phyloP scores from a whole-genome alignment of 2,113 vertebrate species.

The Thunnus thynnus region DNA sequence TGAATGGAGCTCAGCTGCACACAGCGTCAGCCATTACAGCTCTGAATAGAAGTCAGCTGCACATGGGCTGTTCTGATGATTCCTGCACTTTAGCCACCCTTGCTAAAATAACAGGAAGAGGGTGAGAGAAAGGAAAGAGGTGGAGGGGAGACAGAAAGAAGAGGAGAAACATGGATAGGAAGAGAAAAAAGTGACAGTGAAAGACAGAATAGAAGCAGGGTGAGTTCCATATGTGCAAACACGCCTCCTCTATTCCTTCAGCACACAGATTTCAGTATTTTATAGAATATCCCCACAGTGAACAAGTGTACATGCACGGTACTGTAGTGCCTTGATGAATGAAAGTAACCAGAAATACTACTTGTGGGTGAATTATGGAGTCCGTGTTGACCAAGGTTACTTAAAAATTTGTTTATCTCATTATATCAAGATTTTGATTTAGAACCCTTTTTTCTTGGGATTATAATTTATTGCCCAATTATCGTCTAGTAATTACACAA shows the following conservation, averaged over 20 bases:
- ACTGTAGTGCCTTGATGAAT: too few relatives aligned
- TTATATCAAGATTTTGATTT: conserved; percentile 1
- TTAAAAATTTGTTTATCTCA: neutral
- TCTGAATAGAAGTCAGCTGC: conserved; percentile 74
- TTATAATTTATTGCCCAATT: conserved; percentile 34
- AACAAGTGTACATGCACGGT: neutral
- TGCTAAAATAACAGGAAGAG: conserved; percentile 63
- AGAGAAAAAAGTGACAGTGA: conserved; percentile 17
- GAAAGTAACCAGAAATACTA: too few relatives aligned
- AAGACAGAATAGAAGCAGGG: neutral
- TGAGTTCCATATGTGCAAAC: conserved; percentile 1
- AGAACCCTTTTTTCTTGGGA: neutral
- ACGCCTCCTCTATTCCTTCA: neutral
- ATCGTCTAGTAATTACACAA: conserved; percentile 14
- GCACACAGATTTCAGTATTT: neutral
- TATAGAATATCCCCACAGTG: neutral
- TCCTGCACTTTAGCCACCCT: conserved; percentile 58
- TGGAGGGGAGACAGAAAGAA: neutral
- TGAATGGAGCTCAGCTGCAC: conserved; percentile 75
- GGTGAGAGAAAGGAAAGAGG: conserved; percentile 1
- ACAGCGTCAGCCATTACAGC: conserved; percentile 44
- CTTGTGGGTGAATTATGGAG: neutral
- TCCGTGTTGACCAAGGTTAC: neutral
- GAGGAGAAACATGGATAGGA: conserved; percentile 26
- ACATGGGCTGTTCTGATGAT: conserved; percentile 39